Evolutionary conservation across 2,888 invertebrate genomes (phyloP), one percentile per base, ranked within the genome.

Genomic region (Coremacera marginata): DNA sequence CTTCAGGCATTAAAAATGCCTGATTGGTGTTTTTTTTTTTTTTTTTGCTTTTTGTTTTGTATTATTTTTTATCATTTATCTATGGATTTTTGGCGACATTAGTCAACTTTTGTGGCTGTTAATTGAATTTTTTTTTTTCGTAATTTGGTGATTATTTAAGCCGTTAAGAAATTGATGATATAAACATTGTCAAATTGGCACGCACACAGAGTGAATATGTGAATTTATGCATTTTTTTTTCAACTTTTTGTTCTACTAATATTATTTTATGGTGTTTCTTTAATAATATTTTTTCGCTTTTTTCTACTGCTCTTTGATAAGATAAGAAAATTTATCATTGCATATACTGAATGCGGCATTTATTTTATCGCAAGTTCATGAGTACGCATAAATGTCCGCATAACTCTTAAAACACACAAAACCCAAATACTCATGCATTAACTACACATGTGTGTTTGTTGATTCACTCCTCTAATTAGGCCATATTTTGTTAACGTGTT

Each of bases 401-500:
- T 25, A 68, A 49, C 25, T 25, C 8, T 34, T 7, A 19, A 14
- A 27, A 31, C 8, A 25, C 11, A 49, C n/a, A n/a, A n/a, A 19
- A 22, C 14, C 5, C 11, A 22, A 49, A 68, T 51, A 49, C 25
- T 60, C 5, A 31, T 62, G 31, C 31, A 63, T 63, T 63, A 16
- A 4, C 31, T 25, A 37, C 8, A 8, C 8, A 9, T 57, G 22
- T 22, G 9, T 60, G 57, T 60, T 60, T 22, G n/a, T 55, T 55
- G 19, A 9, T 22, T 60, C 14, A 22, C 14, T 34, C 14, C 44
- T 49, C 25, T 51, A 68, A 68, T 68, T 68, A 68, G 68, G 68
- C 68, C 68, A 68, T 51, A 68, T 51, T 68, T 68, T 51, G 68
- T 51, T 68, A 51, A 68, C 68, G 25, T 68, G 68, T 68, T 27